Base-by-base conservation (phyloP, 2,797 vertebrate genomes). In the Ctenopoma kingsleyae region DNA sequence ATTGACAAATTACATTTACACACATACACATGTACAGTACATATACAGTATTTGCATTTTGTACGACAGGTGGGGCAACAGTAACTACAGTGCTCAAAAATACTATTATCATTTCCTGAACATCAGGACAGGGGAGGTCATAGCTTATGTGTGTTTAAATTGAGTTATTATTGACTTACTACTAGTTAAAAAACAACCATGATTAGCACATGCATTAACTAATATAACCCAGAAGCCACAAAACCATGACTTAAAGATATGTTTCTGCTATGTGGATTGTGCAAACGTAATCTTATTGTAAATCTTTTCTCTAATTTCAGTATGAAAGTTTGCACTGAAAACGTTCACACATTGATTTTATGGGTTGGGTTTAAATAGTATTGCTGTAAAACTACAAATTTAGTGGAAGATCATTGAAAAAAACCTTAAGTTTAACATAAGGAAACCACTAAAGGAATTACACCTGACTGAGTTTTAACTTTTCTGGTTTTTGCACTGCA, bases 21-120 rank as follows among this genome's bases (percentile, higher is more conserved):
- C n/a, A n/a, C 17, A 11, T 40, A 48, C 30, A 32, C 30, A 32
- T 32, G 9, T 32, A 32, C 30, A 8, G 2, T 32, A 27, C 25
- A 27, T 27, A 27, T 27, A 27, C 25, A 35, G 10, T 11, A 32
- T 32, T 32, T 32, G 12, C 36, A 38, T 32, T 32, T 32, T 32
- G 25, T 32, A 32, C 1, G 30, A 32, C 30, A 32, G 30, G 1
- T 32, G 30, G 30, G 30, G 30, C 30, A 32, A 32, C 30, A 32
- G 30, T 32, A 32, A 32, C 30, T 32, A 32, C 8, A 32, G 7
- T 32, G 30, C 16, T 43, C n/a, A 41, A 23, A 17, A 46, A 30
- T 23, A 53, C 9, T 23, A 8, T 35, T 32, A 12, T 9, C 4
- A 40, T 43, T 49, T 58, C 58, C 72, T 59, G 38, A 49, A 23